Conservation (phyloP, 2,113 vertebrate genomes). For the Macroglossus sobrinus region DNA sequence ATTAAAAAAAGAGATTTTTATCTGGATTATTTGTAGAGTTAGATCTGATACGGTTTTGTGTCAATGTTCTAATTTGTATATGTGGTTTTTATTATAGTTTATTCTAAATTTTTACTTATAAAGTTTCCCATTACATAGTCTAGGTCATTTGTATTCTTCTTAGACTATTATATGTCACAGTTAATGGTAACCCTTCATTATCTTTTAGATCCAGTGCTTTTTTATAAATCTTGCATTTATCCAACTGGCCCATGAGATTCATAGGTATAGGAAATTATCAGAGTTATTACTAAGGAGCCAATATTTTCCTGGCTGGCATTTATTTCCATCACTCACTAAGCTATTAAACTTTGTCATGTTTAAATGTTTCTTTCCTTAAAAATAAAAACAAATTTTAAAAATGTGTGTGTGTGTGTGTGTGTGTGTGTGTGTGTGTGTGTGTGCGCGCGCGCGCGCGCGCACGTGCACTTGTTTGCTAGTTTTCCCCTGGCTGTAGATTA, state of each 20-base stretch:
- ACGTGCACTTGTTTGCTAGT: no score
- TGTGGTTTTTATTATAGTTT: neutral
- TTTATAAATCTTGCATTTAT: neutral
- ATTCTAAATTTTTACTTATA: neutral
- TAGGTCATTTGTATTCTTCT: neutral
- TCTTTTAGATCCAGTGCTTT: neutral
- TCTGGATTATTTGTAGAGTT: neutral
- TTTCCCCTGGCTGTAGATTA: neutral
- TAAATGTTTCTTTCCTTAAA: slow-evolving; percentile 15
- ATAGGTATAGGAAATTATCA: neutral
- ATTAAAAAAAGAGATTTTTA: neutral
- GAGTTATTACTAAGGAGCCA: neutral
- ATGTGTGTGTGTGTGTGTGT: no score
- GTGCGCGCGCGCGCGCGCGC: no score
- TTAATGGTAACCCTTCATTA: neutral
- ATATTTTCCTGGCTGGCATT: neutral
- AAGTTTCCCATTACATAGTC: neutral
- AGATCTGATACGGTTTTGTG: neutral
- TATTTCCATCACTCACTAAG: neutral
- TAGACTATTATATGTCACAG: neutral
- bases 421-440: no score
- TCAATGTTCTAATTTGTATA: neutral
- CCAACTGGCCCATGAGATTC: neutral
- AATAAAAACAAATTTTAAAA: neutral
- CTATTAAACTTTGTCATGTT: neutral